Evolutionary conservation across 2,113 vertebrate species (phyloP).

Genomic region (Atrichornis clamosus): DNA sequence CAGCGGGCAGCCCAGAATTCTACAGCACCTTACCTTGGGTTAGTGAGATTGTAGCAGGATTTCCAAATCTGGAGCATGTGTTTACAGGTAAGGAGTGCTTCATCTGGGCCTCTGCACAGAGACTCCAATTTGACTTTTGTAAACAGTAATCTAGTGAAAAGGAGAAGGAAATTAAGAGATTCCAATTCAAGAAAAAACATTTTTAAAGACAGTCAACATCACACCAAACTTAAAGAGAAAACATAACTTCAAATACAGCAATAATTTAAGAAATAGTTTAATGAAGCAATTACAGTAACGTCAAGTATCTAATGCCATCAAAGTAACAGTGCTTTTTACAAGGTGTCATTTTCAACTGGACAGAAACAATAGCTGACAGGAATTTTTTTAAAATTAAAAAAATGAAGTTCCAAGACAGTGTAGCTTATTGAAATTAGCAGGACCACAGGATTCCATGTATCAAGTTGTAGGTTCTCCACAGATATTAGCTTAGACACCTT

Average conservation of each 20-base stretch:
- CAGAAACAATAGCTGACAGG: background rate
- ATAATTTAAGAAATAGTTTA: background rate
- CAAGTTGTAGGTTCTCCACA: background rate
- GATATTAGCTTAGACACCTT: background rate
- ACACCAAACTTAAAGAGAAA: background rate
- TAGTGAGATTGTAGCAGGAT: slow-evolving; percentile 97
- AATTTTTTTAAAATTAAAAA: background rate
- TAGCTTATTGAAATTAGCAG: background rate
- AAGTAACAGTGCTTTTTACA: background rate
- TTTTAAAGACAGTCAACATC: background rate
- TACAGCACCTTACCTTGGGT: slow-evolving; percentile 84
- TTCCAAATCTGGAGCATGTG: slow-evolving; percentile 99
- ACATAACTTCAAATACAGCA: background rate
- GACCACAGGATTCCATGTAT: background rate
- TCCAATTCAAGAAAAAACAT: background rate
- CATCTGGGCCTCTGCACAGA: slow-evolving; percentile 90
- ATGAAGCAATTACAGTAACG: background rate
- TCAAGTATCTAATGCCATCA: background rate
- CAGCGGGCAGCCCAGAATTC: background rate
- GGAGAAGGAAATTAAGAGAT: background rate
- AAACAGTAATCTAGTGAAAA: slow-evolving; percentile 84
- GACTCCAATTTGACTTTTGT: slow-evolving; percentile 97
- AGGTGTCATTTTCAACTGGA: background rate
- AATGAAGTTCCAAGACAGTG: background rate
- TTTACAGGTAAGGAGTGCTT: slow-evolving; percentile 95